Conservation (phyloP, 2,888 invertebrate genomes). For the Nymphalis c-album region DNA sequence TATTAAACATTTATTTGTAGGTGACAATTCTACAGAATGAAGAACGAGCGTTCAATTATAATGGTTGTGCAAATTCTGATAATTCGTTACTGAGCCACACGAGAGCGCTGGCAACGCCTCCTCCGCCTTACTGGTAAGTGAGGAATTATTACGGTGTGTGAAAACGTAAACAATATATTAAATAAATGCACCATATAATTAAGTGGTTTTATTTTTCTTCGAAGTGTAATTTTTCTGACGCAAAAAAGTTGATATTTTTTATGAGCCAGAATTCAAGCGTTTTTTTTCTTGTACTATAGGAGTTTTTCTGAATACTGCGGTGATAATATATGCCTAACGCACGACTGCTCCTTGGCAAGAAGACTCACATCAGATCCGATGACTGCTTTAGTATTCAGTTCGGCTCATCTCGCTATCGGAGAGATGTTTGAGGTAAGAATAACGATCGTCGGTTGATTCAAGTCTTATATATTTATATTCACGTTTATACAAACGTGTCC, state of each 20-base stretch:
- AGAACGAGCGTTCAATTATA: slow-evolving; percentile 69
- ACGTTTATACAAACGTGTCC: too few species aligned
- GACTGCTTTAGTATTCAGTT: slow-evolving; percentile 85
- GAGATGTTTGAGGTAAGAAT: slow-evolving; percentile 90
- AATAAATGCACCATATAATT: too few species aligned
- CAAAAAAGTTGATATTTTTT: too few species aligned
- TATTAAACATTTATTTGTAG: slow-evolving; percentile 42
- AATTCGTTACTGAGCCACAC: slow-evolving; percentile 59
- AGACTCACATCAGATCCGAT: slow-evolving; percentile 71
- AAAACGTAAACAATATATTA: too few species aligned
- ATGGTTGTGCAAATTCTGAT: slow-evolving; percentile 64
- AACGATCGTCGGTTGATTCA: neutral
- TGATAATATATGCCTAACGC: slow-evolving; percentile 85
- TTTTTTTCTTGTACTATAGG: slow-evolving; percentile 44
- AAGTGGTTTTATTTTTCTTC: too few species aligned
- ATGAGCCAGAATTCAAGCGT: too few species aligned
- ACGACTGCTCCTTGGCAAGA: slow-evolving; percentile 84
- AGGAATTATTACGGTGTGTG: neutral
- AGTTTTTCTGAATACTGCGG: slow-evolving; percentile 85
- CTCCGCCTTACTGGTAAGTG: slow-evolving; percentile 69
- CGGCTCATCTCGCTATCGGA: slow-evolving; percentile 85
- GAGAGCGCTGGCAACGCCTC: slow-evolving; percentile 54
- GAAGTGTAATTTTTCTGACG: too few species aligned
- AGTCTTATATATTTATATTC: too few species aligned
- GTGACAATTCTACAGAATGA: slow-evolving; percentile 73